These are phyloP conservation scores for Lutjanus argentimaculatus DNA, from an alignment of 2,797 vertebrate genomes.

Conservation along the genomic window DNA sequence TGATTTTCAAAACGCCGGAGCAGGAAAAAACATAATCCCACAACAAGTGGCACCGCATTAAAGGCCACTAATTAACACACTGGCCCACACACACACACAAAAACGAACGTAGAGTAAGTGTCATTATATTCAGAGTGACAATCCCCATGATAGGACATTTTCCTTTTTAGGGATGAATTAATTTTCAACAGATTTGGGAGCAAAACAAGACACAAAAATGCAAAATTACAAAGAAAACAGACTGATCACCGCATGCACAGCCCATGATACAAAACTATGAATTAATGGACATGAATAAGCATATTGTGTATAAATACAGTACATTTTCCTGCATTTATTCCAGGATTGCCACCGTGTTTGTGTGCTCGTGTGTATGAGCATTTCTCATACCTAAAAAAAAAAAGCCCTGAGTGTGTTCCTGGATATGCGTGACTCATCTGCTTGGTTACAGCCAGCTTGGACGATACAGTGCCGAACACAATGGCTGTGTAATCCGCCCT, in stretches of 20 bases:
- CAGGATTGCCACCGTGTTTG: constrained; percentile 14
- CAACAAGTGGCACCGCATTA: constrained; percentile 80
- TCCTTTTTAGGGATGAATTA: constrained; percentile 56
- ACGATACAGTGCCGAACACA: constrained; percentile 82
- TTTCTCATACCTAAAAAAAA: constrained; percentile 49
- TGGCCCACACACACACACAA: constrained; percentile 60
- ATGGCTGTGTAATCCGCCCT: constrained; percentile 86
- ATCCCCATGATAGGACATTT: constrained; percentile 54
- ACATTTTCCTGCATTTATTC: constrained; percentile 31
- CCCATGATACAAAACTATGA: constrained; percentile 37
- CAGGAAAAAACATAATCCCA: constrained; percentile 75
- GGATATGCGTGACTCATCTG: constrained; percentile 87
- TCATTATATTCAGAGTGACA: constrained; percentile 66
- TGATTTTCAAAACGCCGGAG: constrained; percentile 73
- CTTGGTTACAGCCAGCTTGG: constrained; percentile 85
- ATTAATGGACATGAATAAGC: constrained; percentile 57
- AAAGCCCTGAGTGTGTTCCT: constrained; percentile 78
- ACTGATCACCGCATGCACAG: constrained; percentile 40
- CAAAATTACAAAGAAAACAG: constrained; percentile 14
- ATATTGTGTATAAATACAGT: constrained; percentile 24
- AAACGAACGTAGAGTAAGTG: constrained; percentile 54
- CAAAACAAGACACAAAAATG: constrained; percentile 13
- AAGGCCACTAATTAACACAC: constrained; percentile 81
- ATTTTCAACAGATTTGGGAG: constrained; percentile 24
- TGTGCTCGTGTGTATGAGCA: constrained; percentile 38